Evolutionary conservation across 2,888 invertebrate genomes (phyloP), one percentile per base, ranked within the genome.

Genomic region (Andrena bicolor): DNA sequence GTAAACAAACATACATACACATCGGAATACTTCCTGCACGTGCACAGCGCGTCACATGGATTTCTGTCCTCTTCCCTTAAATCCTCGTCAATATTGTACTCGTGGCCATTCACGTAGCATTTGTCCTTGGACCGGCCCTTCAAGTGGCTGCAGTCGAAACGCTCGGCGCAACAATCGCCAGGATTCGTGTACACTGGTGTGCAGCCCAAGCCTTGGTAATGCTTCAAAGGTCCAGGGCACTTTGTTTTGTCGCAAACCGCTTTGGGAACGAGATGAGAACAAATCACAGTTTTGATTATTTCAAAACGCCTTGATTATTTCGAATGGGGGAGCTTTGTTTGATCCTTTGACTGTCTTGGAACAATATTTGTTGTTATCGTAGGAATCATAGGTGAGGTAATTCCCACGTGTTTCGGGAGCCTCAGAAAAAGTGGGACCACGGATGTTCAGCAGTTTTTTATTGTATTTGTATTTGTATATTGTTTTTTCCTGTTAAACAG

Each of bases 81-180:
- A 0, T 0, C 0, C 6, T 93, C 90, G 0, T 90, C 89, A n/a
- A 91, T 56, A 4, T 63, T 71, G 53, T 93, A 93, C 16, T 63
- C 86, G 8, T 90, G 66, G 1, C 83, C 88, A 26, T 91, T 91
- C 2, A 83, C 65, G 32, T 92, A 90, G 76, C 93, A 93, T 68
- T 92, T 92, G 28, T 90, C 65, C 0, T 30, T 56, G 0, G 87
- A 77, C 66, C 90, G 80, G 0, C 30, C 35, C 7, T 88, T 68
- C 41, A 93, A 53, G 53, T 91, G 85, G 16, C 88, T 87, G 60
- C 93, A 93, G 26, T 93, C 80, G 80, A 90, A 93, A 35, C 74
- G 82, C 6, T 63, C 53, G 7, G 93, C 80, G 73, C 93, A 93
- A 48, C 90, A 90, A 30, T 89, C 89, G 0, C 41, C 87, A 0